Evolutionary conservation across 2,113 vertebrate genomes (phyloP), one percentile per base, ranked within the genome.

Genomic region (Sinocyclocheilus rhinocerous): DNA sequence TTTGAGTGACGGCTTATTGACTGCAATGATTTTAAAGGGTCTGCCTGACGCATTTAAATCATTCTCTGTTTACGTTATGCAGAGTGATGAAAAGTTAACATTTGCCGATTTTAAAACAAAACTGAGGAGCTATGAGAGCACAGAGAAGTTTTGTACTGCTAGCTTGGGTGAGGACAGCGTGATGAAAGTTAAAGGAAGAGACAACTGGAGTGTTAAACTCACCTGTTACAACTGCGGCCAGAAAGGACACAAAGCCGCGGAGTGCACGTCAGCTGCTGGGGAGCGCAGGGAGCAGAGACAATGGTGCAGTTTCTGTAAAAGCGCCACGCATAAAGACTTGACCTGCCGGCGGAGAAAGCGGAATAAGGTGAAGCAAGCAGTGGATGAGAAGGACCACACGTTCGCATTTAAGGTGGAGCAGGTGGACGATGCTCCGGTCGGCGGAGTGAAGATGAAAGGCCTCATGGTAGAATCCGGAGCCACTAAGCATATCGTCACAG

Each of bases 41-140:
- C 3, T 59, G 2, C 57, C 57, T 8, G 20, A 59, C 3, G 8
- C 8, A 39, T 39, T 39, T 39, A 39, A 59, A 22, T 7, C 57
- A 59, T 59, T 59, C 57, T 59, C 57, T 22, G 8, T 59, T 59
- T 59, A 9, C 0, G 3, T 22, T n/a, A 59, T 7, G 2, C 57
- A 59, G 57, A 59, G 2, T 59, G 57, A 22, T 59, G 57, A 59
- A 59, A 59, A 22, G 8, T 2, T 81, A 45, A 50, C 65, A 18
- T 84, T 84, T 65, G 67, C 39, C 1, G 76, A 81, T 6, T 85
- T 88, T n/a, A 88, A 88, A 45, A 45, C 45, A 5, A 85, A 76
- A 39, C 13, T 87, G 2, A 16, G 39, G 22, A 72, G 13, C 20
- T 86, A 52, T 79, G 79, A 76, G 12, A 76, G 55, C 18, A 79